Conservation (phyloP, 2,888 invertebrate species). For the Synanthedon andrenaeformis region DNA sequence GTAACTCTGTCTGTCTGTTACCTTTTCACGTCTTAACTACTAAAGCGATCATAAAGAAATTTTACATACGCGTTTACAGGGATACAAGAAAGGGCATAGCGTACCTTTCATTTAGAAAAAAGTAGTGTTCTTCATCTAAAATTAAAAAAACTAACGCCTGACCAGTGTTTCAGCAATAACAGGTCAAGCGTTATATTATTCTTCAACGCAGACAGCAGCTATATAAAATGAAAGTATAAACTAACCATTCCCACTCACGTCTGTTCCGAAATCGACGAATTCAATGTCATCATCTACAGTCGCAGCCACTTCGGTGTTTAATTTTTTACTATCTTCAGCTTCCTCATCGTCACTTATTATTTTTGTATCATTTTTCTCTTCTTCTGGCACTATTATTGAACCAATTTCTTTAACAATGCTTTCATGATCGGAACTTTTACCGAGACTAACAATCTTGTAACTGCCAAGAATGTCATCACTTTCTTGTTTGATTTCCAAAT, state of each 20-base stretch:
- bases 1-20: too few species aligned
- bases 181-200: too few species aligned
- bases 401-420: not conserved
- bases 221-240: not conserved
- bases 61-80: too few species aligned
- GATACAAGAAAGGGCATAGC: too few species aligned
- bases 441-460: not conserved
- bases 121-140: too few species aligned
- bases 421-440: too few species aligned
- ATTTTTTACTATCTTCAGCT: not conserved
- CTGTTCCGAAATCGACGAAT: constrained; percentile 30
- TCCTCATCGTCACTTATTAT: constrained; percentile 5
- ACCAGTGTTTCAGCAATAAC: too few species aligned
- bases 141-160: too few species aligned
- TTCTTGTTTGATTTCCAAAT: not conserved
- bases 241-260: constrained; percentile 6
- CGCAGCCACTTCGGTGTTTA: not conserved
- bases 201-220: too few species aligned
- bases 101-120: too few species aligned
- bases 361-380: constrained; percentile 6
- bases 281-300: constrained; percentile 35
- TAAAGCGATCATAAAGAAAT: too few species aligned
- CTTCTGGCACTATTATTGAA: constrained; percentile 1
- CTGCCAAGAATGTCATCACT: not conserved
- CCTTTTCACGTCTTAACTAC: too few species aligned